Evolutionary conservation across 1,140 invertebrate genomes (phyloP).

Genomic region (Trissolcus basalis): DNA sequence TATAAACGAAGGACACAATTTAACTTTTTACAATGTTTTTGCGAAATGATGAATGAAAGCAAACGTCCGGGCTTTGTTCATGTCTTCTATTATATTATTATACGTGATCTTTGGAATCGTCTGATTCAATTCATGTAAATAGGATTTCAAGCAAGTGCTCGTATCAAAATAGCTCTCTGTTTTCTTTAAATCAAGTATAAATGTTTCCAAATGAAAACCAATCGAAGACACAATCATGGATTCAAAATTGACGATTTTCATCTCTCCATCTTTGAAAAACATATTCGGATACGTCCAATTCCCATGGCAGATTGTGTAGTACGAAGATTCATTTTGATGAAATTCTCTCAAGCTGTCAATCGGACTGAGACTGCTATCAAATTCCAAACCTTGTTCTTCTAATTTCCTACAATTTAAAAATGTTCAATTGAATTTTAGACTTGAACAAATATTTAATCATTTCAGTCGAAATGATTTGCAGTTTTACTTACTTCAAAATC

Average conservation of each 20-base stretch:
- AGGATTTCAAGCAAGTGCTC: neutral
- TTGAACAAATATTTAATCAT: too few relatives aligned
- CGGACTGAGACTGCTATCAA: constrained; percentile 12
- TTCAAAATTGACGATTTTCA: constrained; percentile 44
- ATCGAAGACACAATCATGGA: constrained; percentile 44
- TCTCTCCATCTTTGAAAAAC: constrained; percentile 26
- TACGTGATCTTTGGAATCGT: neutral
- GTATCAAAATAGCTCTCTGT: constrained; percentile 3
- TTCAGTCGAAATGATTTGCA: too few relatives aligned
- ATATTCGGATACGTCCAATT: constrained; percentile 29
- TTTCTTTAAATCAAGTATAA: constrained; percentile 26
- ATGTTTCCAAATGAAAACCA: constrained; percentile 37
- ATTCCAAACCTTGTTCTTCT: constrained; percentile 5
- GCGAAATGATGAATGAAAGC: too few relatives aligned
- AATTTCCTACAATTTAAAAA: too few relatives aligned
- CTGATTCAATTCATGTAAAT: neutral
- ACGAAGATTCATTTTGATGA: neutral
- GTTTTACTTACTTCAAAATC: constrained; percentile 17
- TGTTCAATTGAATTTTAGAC: too few relatives aligned
- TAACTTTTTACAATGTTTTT: too few relatives aligned
- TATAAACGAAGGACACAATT: neutral
- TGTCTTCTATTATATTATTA: neutral
- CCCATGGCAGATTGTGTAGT: constrained; percentile 35
- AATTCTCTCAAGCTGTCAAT: constrained; percentile 12
- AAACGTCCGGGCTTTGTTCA: neutral